Evolutionary conservation across 2,113 vertebrate genomes (phyloP).

Genomic region (Entelurus aequoreus): DNA sequence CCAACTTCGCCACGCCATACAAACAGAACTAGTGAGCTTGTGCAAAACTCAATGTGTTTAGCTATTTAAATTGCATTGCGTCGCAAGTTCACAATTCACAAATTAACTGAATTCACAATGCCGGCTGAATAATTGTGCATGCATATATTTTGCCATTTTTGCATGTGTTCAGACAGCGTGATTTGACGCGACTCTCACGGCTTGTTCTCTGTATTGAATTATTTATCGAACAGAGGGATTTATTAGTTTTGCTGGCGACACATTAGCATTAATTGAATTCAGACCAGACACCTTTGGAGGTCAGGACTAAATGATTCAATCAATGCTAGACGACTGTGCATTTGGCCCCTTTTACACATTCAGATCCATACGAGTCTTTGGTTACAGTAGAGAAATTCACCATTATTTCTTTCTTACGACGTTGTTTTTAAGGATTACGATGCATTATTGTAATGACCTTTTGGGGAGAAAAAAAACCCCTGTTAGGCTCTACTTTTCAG

Average conservation of each 20-base stretch:
- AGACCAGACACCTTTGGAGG: not conserved
- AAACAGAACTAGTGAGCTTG: too few species aligned
- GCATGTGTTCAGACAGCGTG: not conserved
- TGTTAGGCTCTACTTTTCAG: too few species aligned
- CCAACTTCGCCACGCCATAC: too few species aligned
- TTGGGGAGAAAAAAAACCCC: too few species aligned
- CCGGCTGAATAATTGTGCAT: not conserved
- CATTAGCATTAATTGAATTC: slow-evolving; percentile 14
- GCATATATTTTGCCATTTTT: not conserved
- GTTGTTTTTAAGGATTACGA: too few species aligned
- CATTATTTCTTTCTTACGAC: not conserved
- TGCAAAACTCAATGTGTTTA: too few species aligned
- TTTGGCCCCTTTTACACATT: slow-evolving; percentile 24
- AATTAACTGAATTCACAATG: too few species aligned
- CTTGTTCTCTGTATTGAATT: slow-evolving; percentile 5
- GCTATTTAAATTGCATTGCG: too few species aligned
- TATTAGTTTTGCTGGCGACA: slow-evolving; percentile 1
- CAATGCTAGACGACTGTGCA: slow-evolving; percentile 19
- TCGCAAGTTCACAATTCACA: too few species aligned
- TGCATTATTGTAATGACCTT: too few species aligned
- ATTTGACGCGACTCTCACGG: too few species aligned
- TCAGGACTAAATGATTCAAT: slow-evolving; percentile 25
- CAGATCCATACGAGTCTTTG: slow-evolving; percentile 20
- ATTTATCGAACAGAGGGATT: slow-evolving; percentile 15
- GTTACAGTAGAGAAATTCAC: slow-evolving; percentile 12